A percentile compares a stretch with the other conserved stretches of the same genome.
These are phyloP conservation scores for Catharus ustulatus DNA, from an alignment of 2,797 vertebrate species.

Conservation along the genomic window DNA sequence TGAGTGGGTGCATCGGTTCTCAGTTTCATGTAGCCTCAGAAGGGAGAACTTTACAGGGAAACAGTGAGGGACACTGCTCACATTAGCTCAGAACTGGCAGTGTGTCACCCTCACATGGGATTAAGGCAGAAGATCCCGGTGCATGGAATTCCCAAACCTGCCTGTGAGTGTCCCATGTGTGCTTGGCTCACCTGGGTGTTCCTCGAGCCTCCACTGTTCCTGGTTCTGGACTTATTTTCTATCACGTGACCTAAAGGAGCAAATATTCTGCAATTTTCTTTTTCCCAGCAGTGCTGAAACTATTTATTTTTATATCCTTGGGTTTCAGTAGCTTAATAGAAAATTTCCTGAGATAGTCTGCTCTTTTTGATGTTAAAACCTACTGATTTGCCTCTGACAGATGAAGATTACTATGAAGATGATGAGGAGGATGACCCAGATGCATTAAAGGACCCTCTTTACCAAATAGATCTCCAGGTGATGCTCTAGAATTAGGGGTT, in stretches of 20 bases:
- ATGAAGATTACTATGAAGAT: constrained; percentile 98
- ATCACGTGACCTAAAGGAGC: rapidly evolving
- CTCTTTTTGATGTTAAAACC: neutral
- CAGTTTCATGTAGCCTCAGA: neutral
- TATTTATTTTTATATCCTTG: neutral
- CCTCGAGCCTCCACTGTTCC: neutral
- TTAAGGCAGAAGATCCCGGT: neutral
- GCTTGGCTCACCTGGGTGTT: rapidly evolving
- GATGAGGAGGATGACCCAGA: constrained; percentile 98
- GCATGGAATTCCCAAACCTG: neutral
- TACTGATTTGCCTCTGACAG: constrained; percentile 73
- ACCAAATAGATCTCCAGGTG: constrained; percentile 97
- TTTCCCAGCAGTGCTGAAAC: neutral
- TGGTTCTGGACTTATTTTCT: neutral
- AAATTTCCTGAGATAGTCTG: neutral
- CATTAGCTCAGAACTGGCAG: neutral
- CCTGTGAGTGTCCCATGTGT: rapidly evolving
- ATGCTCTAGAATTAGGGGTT: neutral
- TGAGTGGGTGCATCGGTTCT: rapidly evolving
- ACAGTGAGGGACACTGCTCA: neutral
- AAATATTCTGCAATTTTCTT: neutral
- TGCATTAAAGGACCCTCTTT: constrained; percentile 96
- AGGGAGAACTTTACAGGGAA: neutral
- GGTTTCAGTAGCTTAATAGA: neutral
- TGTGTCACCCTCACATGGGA: neutral